Conservation (phyloP, 2,888 invertebrate genomes). For the Idaea aversata region DNA sequence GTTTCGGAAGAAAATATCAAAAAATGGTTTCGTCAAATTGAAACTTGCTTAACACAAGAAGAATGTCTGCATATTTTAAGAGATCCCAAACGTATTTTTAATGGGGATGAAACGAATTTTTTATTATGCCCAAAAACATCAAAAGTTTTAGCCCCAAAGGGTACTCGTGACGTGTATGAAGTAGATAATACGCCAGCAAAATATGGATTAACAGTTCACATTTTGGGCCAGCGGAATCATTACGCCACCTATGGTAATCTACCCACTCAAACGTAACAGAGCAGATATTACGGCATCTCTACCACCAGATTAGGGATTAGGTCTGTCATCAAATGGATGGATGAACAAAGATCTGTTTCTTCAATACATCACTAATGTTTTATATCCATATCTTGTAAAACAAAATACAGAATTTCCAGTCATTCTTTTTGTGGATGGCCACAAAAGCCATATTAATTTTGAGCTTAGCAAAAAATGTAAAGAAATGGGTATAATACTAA, state of each 20-base stretch:
- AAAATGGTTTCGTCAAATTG: constrained; percentile 27
- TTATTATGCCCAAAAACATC: constrained; percentile 39
- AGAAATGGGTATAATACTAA: constrained; percentile 17
- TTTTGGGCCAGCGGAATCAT: constrained; percentile 42
- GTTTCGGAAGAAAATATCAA: constrained; percentile 30
- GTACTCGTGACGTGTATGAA: background rate
- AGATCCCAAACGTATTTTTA: constrained; percentile 41
- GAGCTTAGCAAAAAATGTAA: constrained; percentile 9
- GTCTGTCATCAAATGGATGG: no score
- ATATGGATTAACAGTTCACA: constrained; percentile 46
- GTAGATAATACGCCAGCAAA: constrained; percentile 27
- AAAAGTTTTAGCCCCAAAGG: constrained; percentile 2
- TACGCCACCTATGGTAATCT: constrained; percentile 49
- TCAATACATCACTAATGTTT: constrained; percentile 14
- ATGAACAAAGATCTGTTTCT: constrained; percentile 19
- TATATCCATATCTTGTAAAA: no score
- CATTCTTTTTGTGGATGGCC: constrained; percentile 16
- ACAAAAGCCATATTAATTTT: constrained; percentile 20
- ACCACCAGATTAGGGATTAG: constrained; percentile 42
- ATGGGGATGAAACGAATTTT: constrained; percentile 44
- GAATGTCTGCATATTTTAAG: constrained; percentile 33
- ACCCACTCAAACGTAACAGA: constrained; percentile 43
- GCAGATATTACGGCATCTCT: constrained; percentile 35
- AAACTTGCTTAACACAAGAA: constrained; percentile 31
- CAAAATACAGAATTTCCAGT: no score